Conservation (phyloP, 1,140 invertebrate genomes). For the Drosophila paulistorum region DNA sequence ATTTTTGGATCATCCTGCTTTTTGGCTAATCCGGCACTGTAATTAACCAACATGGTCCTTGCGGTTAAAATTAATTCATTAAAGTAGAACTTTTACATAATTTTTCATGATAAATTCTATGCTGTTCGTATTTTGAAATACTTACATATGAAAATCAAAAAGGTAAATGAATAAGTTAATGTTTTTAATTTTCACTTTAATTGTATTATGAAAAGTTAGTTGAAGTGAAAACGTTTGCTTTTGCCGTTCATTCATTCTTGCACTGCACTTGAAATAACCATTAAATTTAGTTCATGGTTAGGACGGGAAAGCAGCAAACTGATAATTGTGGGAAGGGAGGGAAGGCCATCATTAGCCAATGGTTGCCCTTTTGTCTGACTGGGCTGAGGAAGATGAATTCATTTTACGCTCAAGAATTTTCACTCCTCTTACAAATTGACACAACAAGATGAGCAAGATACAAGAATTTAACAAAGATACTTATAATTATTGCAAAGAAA, state of each 20-base stretch:
- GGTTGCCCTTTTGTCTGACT: background rate
- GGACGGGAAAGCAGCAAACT: constrained; percentile 41
- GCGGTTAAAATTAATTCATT: no score
- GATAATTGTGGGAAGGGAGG: constrained; percentile 62
- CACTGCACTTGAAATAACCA: constrained; percentile 20
- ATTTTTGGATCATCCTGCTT: no score
- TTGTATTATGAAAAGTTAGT: background rate
- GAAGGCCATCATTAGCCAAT: background rate
- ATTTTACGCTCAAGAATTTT: constrained; percentile 33
- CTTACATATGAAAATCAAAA: no score
- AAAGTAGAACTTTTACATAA: no score
- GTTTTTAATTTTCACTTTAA: background rate
- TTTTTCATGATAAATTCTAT: no score
- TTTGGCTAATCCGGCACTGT: no score
- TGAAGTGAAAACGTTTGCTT: background rate
- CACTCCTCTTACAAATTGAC: constrained; percentile 27
- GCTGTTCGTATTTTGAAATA: no score
- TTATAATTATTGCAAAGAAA: constrained; percentile 23
- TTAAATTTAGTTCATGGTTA: constrained; percentile 65
- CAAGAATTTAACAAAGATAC: constrained; percentile 15
- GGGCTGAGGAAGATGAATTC: constrained; percentile 64
- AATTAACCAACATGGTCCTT: no score
- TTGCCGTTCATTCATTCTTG: background rate
- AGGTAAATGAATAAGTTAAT: no score
- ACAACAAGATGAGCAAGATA: constrained; percentile 4